Conservation (phyloP, 2,113 vertebrate species). For the Tragelaphus strepsiceros region DNA sequence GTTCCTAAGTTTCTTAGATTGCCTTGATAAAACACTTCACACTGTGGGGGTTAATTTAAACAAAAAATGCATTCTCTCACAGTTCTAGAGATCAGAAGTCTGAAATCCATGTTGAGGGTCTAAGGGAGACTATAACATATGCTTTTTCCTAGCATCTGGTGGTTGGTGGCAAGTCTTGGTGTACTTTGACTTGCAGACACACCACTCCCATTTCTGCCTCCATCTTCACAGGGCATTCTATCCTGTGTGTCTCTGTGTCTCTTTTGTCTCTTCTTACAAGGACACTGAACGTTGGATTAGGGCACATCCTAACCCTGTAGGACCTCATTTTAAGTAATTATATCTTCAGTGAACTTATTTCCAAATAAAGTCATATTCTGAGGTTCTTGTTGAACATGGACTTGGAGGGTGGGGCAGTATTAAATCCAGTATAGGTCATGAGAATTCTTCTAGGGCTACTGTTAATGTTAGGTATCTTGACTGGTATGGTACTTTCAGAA, state of each 20-base stretch:
- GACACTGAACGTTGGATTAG: background rate
- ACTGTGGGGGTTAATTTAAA: background rate
- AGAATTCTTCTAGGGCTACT: background rate
- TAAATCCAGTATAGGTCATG: background rate
- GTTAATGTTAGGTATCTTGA: background rate
- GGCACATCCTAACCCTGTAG: background rate
- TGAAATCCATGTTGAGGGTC: background rate
- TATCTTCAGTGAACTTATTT: background rate
- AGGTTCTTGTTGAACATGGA: background rate
- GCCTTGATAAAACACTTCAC: background rate
- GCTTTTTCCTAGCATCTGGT: background rate
- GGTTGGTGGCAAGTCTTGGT: rapidly evolving
- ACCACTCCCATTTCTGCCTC: background rate
- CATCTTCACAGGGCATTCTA: background rate
- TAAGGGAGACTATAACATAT: background rate
- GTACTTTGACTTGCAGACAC: background rate
- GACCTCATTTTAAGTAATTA: background rate
- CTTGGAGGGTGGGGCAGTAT: background rate
- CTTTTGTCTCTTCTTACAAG: background rate
- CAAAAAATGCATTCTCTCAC: background rate
- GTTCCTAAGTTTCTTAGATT: background rate
- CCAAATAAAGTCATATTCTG: background rate
- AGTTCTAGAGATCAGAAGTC: background rate
- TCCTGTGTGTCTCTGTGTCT: background rate
- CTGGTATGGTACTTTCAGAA: background rate